Conservation (phyloP, 1,140 invertebrate species). For the Manduca sexta region DNA sequence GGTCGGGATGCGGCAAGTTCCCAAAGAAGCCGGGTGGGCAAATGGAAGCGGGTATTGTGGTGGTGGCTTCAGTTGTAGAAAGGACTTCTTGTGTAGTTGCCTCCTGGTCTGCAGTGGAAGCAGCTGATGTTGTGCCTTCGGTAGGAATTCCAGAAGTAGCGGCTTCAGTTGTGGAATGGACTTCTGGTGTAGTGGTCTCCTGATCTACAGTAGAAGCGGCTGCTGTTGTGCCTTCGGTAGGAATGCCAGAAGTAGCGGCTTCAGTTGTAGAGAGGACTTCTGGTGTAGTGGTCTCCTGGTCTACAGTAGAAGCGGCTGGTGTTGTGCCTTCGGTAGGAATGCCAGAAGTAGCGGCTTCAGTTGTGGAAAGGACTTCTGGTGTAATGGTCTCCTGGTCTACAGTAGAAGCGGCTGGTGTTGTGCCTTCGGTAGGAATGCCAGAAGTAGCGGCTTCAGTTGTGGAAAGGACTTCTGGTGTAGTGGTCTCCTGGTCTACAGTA, state of each 20-base stretch:
- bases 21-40: constrained; percentile 29
- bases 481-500: no score
- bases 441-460: no score
- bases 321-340: no score
- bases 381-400: no score
- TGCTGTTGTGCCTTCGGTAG: constrained; percentile 2
- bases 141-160: not conserved
- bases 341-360: no score
- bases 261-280: not conserved
- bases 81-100: constrained; percentile 6
- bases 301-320: not conserved
- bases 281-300: no score
- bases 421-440: no score
- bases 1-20: constrained; percentile 26
- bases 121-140: not conserved
- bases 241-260: not conserved
- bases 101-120: not conserved
- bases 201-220: no score
- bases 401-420: no score
- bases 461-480: no score
- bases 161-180: not conserved
- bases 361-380: no score
- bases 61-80: constrained; percentile 1
- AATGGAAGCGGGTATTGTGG: constrained; percentile 2
- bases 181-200: no score